These are phyloP conservation scores for Nannoperca australis DNA, from an alignment of 2,797 vertebrate genomes.

Conservation along the genomic window DNA sequence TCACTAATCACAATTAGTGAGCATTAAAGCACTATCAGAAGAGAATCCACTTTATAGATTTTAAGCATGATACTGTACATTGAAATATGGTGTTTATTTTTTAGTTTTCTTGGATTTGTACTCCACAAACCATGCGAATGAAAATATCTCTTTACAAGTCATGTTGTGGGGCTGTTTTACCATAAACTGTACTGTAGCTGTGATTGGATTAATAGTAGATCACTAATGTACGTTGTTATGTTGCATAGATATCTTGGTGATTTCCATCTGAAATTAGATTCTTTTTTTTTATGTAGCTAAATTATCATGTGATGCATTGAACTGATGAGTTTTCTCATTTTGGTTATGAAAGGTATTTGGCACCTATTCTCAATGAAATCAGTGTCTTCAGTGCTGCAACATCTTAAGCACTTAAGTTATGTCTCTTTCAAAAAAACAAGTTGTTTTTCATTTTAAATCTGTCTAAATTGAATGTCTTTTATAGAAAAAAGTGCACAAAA, in stretches of 20 bases:
- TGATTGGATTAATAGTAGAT: not conserved
- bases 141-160: not conserved
- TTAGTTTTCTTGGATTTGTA: not conserved
- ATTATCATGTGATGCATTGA: conserved; percentile 2
- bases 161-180: not conserved
- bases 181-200: not conserved
- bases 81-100: not conserved
- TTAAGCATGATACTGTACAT: not conserved
- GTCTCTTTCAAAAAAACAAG: not conserved
- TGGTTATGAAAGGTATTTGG: not conserved
- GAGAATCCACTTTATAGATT: not conserved
- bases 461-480: not conserved
- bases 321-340: not conserved
- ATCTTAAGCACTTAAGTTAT: not conserved
- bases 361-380: not conserved
- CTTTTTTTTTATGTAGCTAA: not conserved
- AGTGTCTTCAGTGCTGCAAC: not conserved
- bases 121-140: not conserved
- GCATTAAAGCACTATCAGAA: not conserved
- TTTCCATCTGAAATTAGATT: not conserved
- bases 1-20: not conserved
- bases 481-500: not conserved
- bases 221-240: not conserved
- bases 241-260: not conserved
- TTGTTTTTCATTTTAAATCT: not conserved